Evolutionary conservation across 2,113 vertebrate genomes (phyloP).

Genomic region (Oostethus manadensis): DNA sequence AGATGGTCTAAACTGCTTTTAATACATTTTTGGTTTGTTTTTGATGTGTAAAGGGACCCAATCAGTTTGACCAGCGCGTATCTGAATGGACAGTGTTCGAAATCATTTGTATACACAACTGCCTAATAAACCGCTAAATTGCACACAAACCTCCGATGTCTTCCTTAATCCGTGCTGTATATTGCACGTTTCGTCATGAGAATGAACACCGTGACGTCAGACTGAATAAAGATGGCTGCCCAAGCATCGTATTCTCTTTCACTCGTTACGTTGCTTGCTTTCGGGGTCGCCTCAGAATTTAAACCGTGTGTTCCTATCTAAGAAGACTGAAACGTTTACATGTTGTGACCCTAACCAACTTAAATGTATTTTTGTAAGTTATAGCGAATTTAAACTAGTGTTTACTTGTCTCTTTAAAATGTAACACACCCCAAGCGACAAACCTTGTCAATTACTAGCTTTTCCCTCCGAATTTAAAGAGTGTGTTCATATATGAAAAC

Average conservation of each 20-base stretch:
- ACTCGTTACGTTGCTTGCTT: too few species aligned
- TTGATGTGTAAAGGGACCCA: constrained; percentile 64
- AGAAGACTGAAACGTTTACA: too few species aligned
- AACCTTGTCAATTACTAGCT: not conserved
- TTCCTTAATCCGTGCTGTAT: not conserved
- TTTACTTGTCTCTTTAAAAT: too few species aligned
- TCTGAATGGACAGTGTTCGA: constrained; percentile 69
- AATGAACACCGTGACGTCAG: not conserved
- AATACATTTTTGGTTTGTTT: constrained; percentile 61
- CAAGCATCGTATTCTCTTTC: not conserved
- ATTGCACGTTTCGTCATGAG: not conserved
- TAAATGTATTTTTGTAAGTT: too few species aligned
- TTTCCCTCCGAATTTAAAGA: not conserved
- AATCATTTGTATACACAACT: constrained; percentile 75
- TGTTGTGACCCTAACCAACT: too few species aligned
- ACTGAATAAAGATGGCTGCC: not conserved
- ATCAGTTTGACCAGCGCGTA: constrained; percentile 65
- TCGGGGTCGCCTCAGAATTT: too few species aligned
- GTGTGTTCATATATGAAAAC: not conserved
- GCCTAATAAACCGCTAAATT: constrained; percentile 78
- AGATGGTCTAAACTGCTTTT: constrained; percentile 53
- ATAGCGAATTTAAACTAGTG: too few species aligned
- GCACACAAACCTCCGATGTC: constrained; percentile 30
- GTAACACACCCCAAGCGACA: too few species aligned
- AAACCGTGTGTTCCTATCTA: too few species aligned